Evolutionary conservation across 2,888 invertebrate species (phyloP), one percentile per base, ranked within the genome.

Genomic region (Pterostichus niger): DNA sequence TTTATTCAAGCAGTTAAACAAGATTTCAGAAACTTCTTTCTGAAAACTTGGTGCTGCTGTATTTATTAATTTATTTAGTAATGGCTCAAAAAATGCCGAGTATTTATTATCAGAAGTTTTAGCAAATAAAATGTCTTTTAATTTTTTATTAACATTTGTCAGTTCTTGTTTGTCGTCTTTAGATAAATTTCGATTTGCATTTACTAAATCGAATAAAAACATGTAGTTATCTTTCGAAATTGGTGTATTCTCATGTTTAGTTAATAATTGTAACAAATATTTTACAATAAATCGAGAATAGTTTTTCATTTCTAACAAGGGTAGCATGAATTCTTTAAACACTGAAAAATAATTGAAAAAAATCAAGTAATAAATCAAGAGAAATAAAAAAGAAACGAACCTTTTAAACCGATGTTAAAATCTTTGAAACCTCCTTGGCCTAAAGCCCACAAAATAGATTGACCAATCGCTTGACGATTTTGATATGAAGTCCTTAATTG

Each of bases 301-400:
- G 87, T 92, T 93, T 87, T 94, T 94, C 88, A 95, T 89, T 85
- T 95, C 95, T 61, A 95, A 90, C 87, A 95, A 90, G 0, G 95
- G 94, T 52, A 94, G 89, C 92, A 95, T 95, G 0, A 95, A 89
- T 84, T 95, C 94, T 89, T 94, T 93, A 94, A 96, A 96, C 11
- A 94, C 94, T 40, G 24, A 24, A 24, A 24, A 24, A 24, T 24
- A 24, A 24, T n/a, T 24, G 24, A 24, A 24, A 24, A 24, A 2
- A 24, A 3, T 24, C 3, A 24, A 24, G 24, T 3, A 35, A 35
- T 6, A 40, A 40, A 40, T 40, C 3, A 40, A 40, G 1, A 9
- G 2, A n/a, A 24, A 24, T 24, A 40, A 40, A 40, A 2, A 1
- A 40, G 5, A 3, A 7, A 9, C 40, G 9, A 40, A 40, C 40